Evolutionary conservation across 2,113 vertebrate genomes (phyloP).

Genomic region (Malurus melanocephalus): DNA sequence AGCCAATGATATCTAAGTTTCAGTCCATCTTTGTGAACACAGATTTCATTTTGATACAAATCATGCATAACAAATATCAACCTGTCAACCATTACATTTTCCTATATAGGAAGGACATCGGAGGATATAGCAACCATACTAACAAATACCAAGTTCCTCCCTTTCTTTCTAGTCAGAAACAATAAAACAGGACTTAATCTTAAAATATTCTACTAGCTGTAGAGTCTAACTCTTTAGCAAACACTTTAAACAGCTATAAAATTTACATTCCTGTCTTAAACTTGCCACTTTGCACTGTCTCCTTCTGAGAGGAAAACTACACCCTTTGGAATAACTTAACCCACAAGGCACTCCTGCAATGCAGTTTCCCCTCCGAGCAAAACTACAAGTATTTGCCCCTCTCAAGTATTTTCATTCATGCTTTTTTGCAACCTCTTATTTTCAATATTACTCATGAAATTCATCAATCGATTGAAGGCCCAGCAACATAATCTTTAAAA

Average conservation of each 20-base stretch:
- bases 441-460: not conserved
- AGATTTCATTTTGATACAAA: not conserved
- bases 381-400: not conserved
- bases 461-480: not conserved
- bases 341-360: not conserved
- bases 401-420: not conserved
- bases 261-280: not conserved
- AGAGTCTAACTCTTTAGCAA: not conserved
- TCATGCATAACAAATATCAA: fast-evolving
- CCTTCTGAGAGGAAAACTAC: not conserved
- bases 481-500: not conserved
- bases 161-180: not conserved
- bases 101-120: not conserved
- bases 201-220: not conserved
- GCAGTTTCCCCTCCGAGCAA: not conserved
- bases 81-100: not conserved
- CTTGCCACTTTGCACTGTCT: not conserved
- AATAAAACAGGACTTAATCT: not conserved
- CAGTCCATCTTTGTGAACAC: not conserved
- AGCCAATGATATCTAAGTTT: not conserved
- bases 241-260: not conserved
- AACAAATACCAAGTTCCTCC: not conserved
- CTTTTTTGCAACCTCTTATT: not conserved
- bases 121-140: not conserved
- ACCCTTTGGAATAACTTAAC: not conserved